These are phyloP conservation scores for Callipepla californica DNA, from an alignment of 2,113 vertebrate genomes.

Conservation along the genomic window DNA sequence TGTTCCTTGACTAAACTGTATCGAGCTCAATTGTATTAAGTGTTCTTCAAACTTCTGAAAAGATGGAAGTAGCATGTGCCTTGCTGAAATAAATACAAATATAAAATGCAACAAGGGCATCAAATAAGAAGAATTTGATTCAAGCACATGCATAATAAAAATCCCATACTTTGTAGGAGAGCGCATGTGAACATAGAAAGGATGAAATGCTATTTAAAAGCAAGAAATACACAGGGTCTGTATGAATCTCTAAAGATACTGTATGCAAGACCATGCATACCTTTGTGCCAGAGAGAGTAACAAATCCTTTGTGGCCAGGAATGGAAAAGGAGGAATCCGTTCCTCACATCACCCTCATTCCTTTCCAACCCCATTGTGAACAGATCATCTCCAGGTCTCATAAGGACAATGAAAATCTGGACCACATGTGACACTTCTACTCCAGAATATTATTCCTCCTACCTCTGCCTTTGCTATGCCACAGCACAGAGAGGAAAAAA, in stretches of 20 bases:
- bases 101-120: conserved; percentile 21
- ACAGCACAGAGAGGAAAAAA: not conserved
- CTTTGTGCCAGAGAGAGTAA: not conserved
- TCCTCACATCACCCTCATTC: not conserved
- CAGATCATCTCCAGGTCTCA: not conserved
- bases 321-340: not conserved
- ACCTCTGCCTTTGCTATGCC: not conserved
- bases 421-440: not conserved
- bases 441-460: not conserved
- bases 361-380: not conserved
- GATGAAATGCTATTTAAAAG: not conserved
- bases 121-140: not conserved
- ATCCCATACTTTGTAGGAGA: not conserved
- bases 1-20: conserved; percentile 28
- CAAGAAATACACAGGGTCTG: not conserved
- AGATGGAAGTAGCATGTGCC: not conserved
- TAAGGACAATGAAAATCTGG: not conserved
- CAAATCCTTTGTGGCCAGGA: not conserved
- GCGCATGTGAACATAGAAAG: not conserved
- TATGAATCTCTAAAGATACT: not conserved
- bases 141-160: not conserved
- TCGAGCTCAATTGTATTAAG: conserved; percentile 30
- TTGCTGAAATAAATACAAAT: not conserved
- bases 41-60: conserved; percentile 32
- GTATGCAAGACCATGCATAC: not conserved